Evolutionary conservation across 2,113 vertebrate species (phyloP).

Genomic region (Cinclus cinclus): DNA sequence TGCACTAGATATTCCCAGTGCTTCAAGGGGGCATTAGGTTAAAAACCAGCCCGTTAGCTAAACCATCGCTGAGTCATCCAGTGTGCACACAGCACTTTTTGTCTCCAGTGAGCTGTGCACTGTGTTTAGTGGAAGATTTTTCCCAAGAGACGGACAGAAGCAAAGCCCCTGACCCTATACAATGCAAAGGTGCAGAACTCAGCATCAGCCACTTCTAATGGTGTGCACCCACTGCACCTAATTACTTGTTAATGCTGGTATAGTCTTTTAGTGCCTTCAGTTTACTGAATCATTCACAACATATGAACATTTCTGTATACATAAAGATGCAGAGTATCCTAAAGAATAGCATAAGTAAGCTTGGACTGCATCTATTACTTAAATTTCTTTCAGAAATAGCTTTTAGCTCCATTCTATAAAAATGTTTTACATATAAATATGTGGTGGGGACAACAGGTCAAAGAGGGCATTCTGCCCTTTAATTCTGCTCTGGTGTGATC

Average conservation of each 20-base stretch:
- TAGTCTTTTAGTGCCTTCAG: neutral
- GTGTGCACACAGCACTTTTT: neutral
- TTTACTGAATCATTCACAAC: neutral
- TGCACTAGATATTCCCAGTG: neutral
- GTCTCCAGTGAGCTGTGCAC: neutral
- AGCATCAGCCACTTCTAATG: neutral
- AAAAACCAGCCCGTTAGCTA: neutral
- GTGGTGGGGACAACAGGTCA: accelerated
- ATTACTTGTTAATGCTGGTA: neutral
- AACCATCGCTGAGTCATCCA: neutral
- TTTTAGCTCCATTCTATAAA: neutral
- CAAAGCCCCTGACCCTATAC: neutral
- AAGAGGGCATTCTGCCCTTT: neutral
- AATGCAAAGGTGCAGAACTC: neutral
- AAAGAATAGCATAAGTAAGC: neutral
- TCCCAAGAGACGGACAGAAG: neutral
- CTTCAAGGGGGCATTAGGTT: neutral
- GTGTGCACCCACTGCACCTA: neutral
- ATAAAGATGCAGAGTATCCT: neutral
- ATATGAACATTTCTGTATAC: neutral
- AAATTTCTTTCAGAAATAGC: neutral
- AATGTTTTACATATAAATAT: neutral
- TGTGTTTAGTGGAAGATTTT: neutral
- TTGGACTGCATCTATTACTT: neutral
- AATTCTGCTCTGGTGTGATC: too few relatives aligned